A percentile compares a stretch with the other conserved stretches of the same genome.
Evolutionary conservation across 2,797 vertebrate genomes (phyloP).

Genomic region (Amazona ochrocephala): DNA sequence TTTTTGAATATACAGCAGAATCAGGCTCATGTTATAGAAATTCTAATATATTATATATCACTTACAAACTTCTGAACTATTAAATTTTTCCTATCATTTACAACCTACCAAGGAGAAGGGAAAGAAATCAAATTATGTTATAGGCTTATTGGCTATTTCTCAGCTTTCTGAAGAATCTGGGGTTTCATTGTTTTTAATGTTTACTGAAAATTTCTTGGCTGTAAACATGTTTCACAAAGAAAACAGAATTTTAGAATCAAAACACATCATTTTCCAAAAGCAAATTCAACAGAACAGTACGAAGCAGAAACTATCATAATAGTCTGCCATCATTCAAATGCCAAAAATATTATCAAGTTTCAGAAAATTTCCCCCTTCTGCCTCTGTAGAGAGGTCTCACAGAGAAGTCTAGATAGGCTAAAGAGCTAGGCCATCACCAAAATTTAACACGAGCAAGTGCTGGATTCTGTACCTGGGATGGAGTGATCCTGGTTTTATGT

Average conservation of each 20-base stretch:
- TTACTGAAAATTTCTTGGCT: not conserved
- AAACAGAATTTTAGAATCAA: not conserved
- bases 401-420: not conserved
- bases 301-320: not conserved
- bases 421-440: not conserved
- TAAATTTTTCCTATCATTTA: not conserved
- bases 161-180: not conserved
- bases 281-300: not conserved
- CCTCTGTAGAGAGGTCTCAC: not conserved
- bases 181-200: not conserved
- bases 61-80: not conserved
- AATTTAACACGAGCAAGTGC: not conserved
- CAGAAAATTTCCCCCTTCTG: not conserved
- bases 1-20: not conserved
- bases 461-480: not conserved
- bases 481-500: accelerated
- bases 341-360: not conserved
- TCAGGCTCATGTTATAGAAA: not conserved
- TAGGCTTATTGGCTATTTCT: not conserved
- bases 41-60: not conserved
- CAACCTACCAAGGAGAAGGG: not conserved
- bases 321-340: not conserved
- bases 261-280: accelerated
- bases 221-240: not conserved
- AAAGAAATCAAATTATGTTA: not conserved